Base-by-base conservation (phyloP, 2,113 vertebrate species). In the Orthonyx spaldingii region DNA sequence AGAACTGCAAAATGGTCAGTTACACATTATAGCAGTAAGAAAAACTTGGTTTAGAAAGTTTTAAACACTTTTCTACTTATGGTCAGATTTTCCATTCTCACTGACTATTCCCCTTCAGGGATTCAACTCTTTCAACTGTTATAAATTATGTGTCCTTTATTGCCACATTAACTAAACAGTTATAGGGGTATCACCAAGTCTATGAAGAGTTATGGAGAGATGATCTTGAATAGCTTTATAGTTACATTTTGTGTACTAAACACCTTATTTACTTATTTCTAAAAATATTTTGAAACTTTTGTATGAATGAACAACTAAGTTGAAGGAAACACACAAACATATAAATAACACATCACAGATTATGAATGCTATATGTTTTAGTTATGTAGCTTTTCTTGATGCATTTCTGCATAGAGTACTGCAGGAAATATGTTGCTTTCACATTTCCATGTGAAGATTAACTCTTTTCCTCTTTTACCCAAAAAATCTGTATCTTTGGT, bases 101-200 rank as follows among this genome's bases (percentile, higher is more conserved):
- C 5, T 76, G 41, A 64, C 3, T 41, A 33, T 59, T 75, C 3
- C 4, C 16, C 35, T 71, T 87, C 57, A 63, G 52, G 17, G 30
- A 75, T 92, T 97, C 68, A 95, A 83, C 79, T 88, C 24, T 88
- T 96, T 33, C n/a, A 33, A 93, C 96, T 23, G 10, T 95, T 95
- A 96, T 93, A 97, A 97, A 97, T 97, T 59, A 96, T 91, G 19
- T 76, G 84, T 61, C 60, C 11, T 75, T 87, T 91, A 66, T 94
- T 97, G 71, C 95, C 85, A 96, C 85, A 65, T 77, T 89, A 94
- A 92, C 71, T 92, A 94, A 97, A 90, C 53, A 92, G 71, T 93
- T 92, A 87, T n/a, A 61, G 39, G 87, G 74, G 63, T 59, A 95
- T 96, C 77, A 92, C 55, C 90, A 93, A 94, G 52, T 66, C 87